Evolutionary conservation across 2,888 invertebrate species (phyloP), one percentile per base, ranked within the genome.

Genomic region (Geophilus truncorum): DNA sequence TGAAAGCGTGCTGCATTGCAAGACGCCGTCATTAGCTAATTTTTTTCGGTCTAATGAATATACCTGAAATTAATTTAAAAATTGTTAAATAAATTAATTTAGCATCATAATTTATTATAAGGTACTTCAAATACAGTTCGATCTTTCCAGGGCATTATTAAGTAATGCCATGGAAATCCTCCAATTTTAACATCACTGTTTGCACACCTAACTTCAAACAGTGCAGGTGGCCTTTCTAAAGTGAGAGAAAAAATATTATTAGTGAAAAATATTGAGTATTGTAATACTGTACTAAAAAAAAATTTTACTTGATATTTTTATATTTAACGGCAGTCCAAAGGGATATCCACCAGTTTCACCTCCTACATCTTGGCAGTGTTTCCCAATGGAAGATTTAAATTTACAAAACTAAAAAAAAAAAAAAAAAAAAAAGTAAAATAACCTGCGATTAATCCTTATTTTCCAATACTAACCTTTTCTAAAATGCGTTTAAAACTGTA

Each of bases 81-180:
- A 62, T 5, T 45, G 3, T 18, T 7, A 40, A 30, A 21, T 45
- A 28, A n/a, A 34, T 18, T 0, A 4, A 15, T 34, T 77, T 34
- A 77, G 5, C 6, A 77, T 18, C 32, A 1, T 21, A 34, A 34
- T n/a, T 1, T 3, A 32, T 4, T 34, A 77, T 2, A 15, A n/a
- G 2, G 15, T 70, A 78, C 81, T 28, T 80, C 36, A 70, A 80
- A 81, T 70, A 75, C 36, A n/a, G 78, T 75, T 34, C 78, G 40
- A 62, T 81, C 45, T 23, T 80, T 80, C 6, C 51, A 34, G 21
- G 82, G 80, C 70, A 76, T 57, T 21, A 81, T 79, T 12, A 82
- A 81, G 36, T 82, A 81, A 70, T 81, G 81, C 81, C 80, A 82
- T 3, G 82, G 82, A 81, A 78, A 70, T 40, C 82, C 82, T 36